Conservation (phyloP, 2,888 invertebrate species). For the Drosophila pullipes region DNA sequence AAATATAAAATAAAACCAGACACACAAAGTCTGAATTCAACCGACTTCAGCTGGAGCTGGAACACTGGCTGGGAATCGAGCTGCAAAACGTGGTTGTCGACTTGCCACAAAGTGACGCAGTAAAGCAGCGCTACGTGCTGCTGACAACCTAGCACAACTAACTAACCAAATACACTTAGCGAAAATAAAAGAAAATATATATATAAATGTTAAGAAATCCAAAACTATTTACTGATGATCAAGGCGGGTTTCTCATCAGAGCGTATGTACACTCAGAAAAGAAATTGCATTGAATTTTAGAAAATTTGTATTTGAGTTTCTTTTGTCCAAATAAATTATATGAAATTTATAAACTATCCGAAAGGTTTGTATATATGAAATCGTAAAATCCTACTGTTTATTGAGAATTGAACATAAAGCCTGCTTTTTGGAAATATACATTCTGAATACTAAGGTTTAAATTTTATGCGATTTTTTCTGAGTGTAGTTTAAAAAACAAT, state of each 20-base stretch:
- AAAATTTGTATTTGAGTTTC: not conserved
- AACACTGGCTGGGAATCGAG: conserved; percentile 8
- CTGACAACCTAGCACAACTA: conserved; percentile 17
- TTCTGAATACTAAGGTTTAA: not conserved
- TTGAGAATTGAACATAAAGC: not conserved
- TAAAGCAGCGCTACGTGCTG: conserved; percentile 19
- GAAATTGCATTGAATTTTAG: not conserved
- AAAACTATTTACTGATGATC: not conserved
- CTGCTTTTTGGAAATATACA: not conserved
- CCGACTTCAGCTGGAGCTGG: conserved; percentile 13
- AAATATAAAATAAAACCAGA: not conserved
- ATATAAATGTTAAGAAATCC: not conserved
- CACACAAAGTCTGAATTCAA: conserved; percentile 1
- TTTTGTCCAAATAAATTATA: not conserved
- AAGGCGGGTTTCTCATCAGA: not conserved
- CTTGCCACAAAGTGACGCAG: conserved; percentile 38
- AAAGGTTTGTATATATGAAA: not conserved
- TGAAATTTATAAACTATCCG: not conserved
- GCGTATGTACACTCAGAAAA: not conserved
- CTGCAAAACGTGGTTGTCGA: conserved; percentile 22
- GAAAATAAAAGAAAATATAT: not conserved
- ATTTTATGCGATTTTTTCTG: not conserved
- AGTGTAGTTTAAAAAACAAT: not conserved
- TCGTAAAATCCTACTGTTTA: not conserved
- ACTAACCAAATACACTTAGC: not conserved